Conservation (phyloP, 2,113 vertebrate genomes). For the Boulengeromyrus knoepffleri region DNA sequence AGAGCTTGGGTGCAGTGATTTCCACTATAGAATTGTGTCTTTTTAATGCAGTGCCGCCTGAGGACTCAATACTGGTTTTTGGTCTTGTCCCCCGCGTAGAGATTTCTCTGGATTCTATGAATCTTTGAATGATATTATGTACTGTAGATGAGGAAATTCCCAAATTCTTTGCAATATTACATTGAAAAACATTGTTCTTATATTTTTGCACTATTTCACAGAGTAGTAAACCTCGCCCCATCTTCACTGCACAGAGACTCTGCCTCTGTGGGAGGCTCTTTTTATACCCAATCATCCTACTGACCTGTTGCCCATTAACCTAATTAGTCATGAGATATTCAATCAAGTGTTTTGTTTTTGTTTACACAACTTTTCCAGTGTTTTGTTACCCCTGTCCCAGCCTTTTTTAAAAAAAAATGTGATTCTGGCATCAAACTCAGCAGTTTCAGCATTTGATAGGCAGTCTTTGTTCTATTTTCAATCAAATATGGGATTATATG, state of each 20-base stretch:
- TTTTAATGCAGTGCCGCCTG: not conserved
- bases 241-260: not conserved
- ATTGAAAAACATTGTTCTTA: not conserved
- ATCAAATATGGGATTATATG: not conserved
- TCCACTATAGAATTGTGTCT: not conserved
- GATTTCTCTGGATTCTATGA: not conserved
- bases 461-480: not conserved
- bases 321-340: not conserved
- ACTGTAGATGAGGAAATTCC: not conserved
- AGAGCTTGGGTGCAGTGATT: not conserved
- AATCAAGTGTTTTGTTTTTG: not conserved
- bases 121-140: not conserved
- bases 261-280: not conserved
- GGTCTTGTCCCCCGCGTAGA: not conserved
- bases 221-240: not conserved
- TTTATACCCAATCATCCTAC: not conserved
- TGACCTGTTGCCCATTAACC: not conserved
- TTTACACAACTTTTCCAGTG: not conserved
- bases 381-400: not conserved
- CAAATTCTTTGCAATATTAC: not conserved
- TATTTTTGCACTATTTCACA: not conserved
- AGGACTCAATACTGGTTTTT: not conserved
- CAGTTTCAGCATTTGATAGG: not conserved
- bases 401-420: not conserved
- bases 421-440: not conserved